phyloP scores from a whole-genome alignment of 2,797 vertebrate genomes.

The Mormyrus hasselquistii region DNA sequence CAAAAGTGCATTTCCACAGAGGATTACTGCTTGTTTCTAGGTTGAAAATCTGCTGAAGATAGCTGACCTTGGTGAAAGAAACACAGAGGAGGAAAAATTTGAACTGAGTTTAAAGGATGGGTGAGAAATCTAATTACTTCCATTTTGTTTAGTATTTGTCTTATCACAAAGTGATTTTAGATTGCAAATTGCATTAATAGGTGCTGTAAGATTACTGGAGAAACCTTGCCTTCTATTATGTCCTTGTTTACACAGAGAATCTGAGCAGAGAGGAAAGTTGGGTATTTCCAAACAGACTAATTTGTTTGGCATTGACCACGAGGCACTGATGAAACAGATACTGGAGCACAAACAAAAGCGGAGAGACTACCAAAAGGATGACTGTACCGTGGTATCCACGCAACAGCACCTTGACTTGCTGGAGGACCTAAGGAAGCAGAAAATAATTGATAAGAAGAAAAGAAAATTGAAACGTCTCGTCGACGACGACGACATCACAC shows the following conservation, averaged over 20 bases:
- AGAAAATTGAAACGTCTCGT: conserved; percentile 35
- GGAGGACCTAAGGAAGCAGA: conserved; percentile 46
- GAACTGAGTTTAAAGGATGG: not conserved
- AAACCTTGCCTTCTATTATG: not conserved
- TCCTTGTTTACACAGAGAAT: conserved; percentile 27
- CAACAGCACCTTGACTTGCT: conserved; percentile 46
- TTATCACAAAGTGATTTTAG: not conserved
- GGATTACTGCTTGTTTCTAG: conserved; percentile 23
- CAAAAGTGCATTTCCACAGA: not conserved
- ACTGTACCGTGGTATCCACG: conserved; percentile 28
- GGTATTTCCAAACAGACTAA: conserved; percentile 20
- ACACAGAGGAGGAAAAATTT: not conserved
- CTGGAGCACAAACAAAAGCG: conserved; percentile 62
- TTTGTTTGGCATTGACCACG: conserved; percentile 69
- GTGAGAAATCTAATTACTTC: conserved; percentile 21
- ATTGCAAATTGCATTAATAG: not conserved
- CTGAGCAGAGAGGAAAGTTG: not conserved
- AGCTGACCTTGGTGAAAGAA: conserved; percentile 42
- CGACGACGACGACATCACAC: conserved; percentile 41
- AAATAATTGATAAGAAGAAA: conserved; percentile 50
- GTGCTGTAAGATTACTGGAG: not conserved
- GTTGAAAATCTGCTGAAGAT: conserved; percentile 43
- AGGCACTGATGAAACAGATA: conserved; percentile 66
- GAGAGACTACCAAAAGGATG: conserved; percentile 13
- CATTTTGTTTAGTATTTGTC: conserved; percentile 21